Percentiles rank a stretch among this genome's conserved stretches.
These are phyloP conservation scores for Eufriesea mexicana DNA, from an alignment of 1,140 invertebrate genomes.

Conservation along the genomic window DNA sequence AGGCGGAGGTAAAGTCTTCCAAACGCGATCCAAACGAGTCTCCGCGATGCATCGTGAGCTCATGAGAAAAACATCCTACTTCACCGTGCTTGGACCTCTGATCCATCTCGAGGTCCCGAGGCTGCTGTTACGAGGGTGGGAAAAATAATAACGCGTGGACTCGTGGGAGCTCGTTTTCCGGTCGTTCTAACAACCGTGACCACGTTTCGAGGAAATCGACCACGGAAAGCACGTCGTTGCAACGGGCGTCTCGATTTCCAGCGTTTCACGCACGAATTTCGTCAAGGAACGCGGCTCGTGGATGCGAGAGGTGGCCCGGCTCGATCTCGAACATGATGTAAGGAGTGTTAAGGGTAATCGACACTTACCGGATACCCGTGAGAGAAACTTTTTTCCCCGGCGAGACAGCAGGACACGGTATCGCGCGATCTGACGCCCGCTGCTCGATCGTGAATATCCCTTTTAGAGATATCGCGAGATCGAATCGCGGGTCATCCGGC, in stretches of 20 bases:
- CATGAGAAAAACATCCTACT: conserved; percentile 65
- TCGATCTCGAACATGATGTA: conserved; percentile 19
- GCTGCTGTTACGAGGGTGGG: neutral
- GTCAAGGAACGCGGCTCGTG: neutral
- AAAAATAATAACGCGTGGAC: conserved; percentile 14
- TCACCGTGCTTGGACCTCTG: conserved; percentile 20
- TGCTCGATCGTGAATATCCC: conserved; percentile 38
- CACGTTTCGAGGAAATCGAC: neutral
- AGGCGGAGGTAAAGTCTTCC: conserved; percentile 68
- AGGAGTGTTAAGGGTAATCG: conserved; percentile 30
- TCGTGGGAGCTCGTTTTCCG: conserved; percentile 16
- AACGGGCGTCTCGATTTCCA: too few species aligned
- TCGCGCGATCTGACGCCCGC: conserved; percentile 45
- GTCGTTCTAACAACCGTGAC: neutral
- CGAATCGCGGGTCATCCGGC: conserved; percentile 55
- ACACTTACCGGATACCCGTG: conserved; percentile 59
- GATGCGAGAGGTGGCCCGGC: neutral
- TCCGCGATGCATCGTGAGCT: conserved; percentile 54
- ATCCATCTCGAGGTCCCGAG: conserved; percentile 22
- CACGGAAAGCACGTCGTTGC: too few species aligned
- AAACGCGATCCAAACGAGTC: conserved; percentile 67
- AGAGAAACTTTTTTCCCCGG: conserved; percentile 38
- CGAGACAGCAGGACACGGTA: conserved; percentile 27
- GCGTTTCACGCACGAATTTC: too few species aligned
- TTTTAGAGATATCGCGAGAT: conserved; percentile 40